These are phyloP conservation scores for Lepisosteus osseus DNA, from an alignment of 2,113 vertebrate species.

Conservation along the genomic window DNA sequence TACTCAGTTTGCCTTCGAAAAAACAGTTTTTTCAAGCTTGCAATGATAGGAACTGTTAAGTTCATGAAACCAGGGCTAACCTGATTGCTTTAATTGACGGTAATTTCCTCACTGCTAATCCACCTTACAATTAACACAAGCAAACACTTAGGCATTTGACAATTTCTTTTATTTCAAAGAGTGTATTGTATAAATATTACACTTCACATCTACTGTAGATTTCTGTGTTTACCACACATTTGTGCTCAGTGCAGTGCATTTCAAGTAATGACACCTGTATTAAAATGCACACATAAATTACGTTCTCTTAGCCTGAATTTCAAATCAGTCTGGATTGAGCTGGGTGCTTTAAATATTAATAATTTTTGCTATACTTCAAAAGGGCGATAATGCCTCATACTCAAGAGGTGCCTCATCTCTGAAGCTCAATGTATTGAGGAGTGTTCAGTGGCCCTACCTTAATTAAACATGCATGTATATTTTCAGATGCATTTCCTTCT, in stretches of 20 bases:
- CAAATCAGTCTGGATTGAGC: constrained; percentile 57
- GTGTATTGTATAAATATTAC: constrained; percentile 15
- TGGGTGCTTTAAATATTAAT: constrained; percentile 93
- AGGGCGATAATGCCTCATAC: constrained; percentile 83
- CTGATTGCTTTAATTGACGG: constrained; percentile 31
- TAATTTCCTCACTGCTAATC: constrained; percentile 32
- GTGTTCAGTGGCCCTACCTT: constrained; percentile 76
- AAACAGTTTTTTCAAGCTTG: constrained; percentile 10
- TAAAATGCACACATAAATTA: constrained; percentile 32
- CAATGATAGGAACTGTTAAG: neutral
- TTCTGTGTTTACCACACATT: constrained; percentile 24
- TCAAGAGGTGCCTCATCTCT: constrained; percentile 74
- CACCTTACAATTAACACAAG: constrained; percentile 5
- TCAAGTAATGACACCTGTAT: constrained; percentile 28
- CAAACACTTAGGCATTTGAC: neutral
- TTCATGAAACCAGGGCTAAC: constrained; percentile 9
- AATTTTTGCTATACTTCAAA: constrained; percentile 82
- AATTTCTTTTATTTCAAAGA: constrained; percentile 11
- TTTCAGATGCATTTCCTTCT: constrained; percentile 87
- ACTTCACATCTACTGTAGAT: constrained; percentile 2
- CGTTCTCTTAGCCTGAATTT: constrained; percentile 36
- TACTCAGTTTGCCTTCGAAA: neutral
- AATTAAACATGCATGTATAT: constrained; percentile 97
- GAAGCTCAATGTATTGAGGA: constrained; percentile 75
- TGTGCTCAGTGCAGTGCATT: constrained; percentile 12